Evolutionary conservation across 2,888 invertebrate species (phyloP).

Genomic region (Eutolmus rufibarbis): DNA sequence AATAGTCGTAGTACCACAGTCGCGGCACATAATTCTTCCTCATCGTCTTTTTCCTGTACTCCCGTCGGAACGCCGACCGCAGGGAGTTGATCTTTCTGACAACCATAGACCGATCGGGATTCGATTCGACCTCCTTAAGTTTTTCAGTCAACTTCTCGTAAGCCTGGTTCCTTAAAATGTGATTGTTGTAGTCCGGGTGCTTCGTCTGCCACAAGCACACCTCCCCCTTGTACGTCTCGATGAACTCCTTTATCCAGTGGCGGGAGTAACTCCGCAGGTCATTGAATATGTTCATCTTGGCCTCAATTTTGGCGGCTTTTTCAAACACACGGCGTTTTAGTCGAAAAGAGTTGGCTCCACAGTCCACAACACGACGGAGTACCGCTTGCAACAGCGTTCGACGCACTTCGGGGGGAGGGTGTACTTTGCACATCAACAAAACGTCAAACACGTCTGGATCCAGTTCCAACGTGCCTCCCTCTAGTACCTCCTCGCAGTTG

Average conservation of each 20-base stretch:
- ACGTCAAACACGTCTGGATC: background rate
- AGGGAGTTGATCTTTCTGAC: constrained; percentile 61
- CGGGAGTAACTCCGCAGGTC: constrained; percentile 60
- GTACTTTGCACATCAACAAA: background rate
- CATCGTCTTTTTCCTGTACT: constrained; percentile 56
- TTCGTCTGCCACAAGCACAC: constrained; percentile 61
- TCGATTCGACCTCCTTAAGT: constrained; percentile 60
- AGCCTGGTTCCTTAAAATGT: constrained; percentile 58
- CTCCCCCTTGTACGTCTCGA: constrained; percentile 59
- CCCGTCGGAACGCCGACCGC: constrained; percentile 59
- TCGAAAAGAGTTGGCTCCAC: background rate
- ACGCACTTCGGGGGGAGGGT: background rate
- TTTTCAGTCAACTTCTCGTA: constrained; percentile 61
- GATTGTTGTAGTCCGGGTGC: constrained; percentile 61
- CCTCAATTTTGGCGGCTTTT: background rate
- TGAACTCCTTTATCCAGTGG: constrained; percentile 61
- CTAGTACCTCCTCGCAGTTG: background rate
- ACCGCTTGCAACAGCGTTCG: background rate
- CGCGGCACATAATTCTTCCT: constrained; percentile 59
- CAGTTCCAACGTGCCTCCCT: background rate
- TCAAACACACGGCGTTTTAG: background rate
- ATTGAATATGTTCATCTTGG: constrained; percentile 53
- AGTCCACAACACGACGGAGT: background rate
- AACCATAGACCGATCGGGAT: constrained; percentile 60
- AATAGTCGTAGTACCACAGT: constrained; percentile 60